Evolutionary conservation across 1,140 invertebrate genomes (phyloP), one percentile per base, ranked within the genome.

Genomic region (Vanessa atalanta): DNA sequence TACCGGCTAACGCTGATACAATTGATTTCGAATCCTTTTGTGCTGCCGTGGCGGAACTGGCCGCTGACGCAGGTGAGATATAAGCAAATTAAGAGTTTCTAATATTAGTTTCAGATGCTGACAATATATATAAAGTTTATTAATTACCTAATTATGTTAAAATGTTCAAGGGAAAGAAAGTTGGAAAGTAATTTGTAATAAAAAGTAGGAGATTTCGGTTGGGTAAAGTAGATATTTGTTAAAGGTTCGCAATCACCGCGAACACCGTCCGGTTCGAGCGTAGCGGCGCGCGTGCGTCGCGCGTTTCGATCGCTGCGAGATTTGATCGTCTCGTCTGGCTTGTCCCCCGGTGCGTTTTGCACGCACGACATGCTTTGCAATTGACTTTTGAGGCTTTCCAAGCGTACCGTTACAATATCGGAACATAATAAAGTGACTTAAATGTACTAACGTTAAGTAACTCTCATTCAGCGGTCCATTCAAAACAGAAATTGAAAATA

Each of bases 11-110:
- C 43, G 68, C 78, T 0, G 87, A 88, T 47, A 65, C 77, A 3
- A 82, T 93, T 16, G 92, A 93, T 75, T 95, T 94, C 84, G 94
- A 95, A 79, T 91, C 92, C 6, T 95, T 95, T 83, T 94, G 94
- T 78, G 93, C 93, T 0, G 86, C 94, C 26, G 92, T 94, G 75
- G 94, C 94, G 5, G 94, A 95, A 78, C 86, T 94, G 50, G 93
- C 91, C 51, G 89, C 92, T 15, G 91, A 93, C 77, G 72, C 83
- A 75, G 90, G 90, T 92, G 67, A 78, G 57, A 61, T 16, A 61
- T 61, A 3, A 9, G 3, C 7, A 37, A 61, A 20, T 37, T 61
- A 15, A 61, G 15, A 2, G 3, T 43, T 9, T 43, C 37, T 43
- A 43, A 43, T 43, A 43, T 1, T 43, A 11, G 9, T 43, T 43